Conservation (phyloP, 2,113 vertebrate species). For the Gymnarchus niloticus region DNA sequence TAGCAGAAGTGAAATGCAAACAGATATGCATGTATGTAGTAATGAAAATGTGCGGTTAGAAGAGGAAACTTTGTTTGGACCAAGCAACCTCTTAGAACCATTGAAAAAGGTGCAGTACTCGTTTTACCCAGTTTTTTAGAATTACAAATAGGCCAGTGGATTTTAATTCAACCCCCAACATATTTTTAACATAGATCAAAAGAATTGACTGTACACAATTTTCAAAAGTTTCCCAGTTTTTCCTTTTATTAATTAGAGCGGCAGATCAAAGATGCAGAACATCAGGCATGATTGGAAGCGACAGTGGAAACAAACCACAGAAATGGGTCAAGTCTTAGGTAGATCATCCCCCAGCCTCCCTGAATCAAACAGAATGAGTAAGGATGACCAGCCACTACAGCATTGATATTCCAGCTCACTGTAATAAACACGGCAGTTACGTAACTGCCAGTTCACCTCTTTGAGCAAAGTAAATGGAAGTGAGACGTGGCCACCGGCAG, state of each 20-base stretch:
- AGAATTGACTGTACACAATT: slow-evolving; percentile 11
- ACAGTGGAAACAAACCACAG: slow-evolving; percentile 6
- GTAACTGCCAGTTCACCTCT: background rate
- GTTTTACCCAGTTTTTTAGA: background rate
- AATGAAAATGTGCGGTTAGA: background rate
- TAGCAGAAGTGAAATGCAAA: background rate
- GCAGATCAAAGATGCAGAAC: slow-evolving; percentile 29
- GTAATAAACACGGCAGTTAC: background rate
- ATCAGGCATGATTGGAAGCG: slow-evolving; percentile 9
- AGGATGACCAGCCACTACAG: slow-evolving; percentile 21
- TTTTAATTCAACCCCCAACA: slow-evolving; percentile 15
- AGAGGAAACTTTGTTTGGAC: background rate
- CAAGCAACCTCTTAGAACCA: slow-evolving; percentile 5
- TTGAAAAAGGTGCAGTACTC: background rate
- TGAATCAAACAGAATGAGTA: slow-evolving; percentile 25
- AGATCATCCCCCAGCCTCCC: slow-evolving; percentile 3
- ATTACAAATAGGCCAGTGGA: slow-evolving; percentile 24
- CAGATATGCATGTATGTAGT: background rate
- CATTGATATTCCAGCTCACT: slow-evolving; percentile 28
- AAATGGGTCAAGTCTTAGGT: slow-evolving; percentile 23
- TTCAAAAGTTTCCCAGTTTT: slow-evolving; percentile 19
- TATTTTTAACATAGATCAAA: slow-evolving; percentile 24
- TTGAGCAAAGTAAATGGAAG: background rate
- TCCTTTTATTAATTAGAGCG: slow-evolving; percentile 28
- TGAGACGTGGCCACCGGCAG: background rate